Evolutionary conservation across 2,888 invertebrate species (phyloP), one percentile per base, ranked within the genome.

Genomic region (Fragum sueziense): DNA sequence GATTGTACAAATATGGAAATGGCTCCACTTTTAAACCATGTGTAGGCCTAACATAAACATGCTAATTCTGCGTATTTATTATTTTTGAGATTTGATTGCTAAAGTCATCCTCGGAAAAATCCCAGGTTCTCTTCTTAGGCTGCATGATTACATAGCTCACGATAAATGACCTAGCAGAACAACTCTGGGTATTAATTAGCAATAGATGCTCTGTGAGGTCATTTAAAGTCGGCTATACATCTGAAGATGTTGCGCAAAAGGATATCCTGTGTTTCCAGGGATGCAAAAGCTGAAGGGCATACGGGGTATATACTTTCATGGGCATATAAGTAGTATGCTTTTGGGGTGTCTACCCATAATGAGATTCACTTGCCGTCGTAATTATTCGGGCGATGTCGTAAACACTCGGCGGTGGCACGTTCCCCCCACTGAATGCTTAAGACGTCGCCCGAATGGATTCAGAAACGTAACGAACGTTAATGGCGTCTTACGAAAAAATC

Each of bases 1-100:
- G 65, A 65, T 17, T 34, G 20, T 7, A 27, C 41, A 20, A 25
- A 41, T n/a, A 65, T 41, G 65, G 65, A 65, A 4, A 65, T 65
- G 65, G 27, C 65, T 14, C 65, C 65, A 14, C 34, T 65, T 20
- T 22, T 65, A 25, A 65, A 37, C 17, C 37, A 65, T 65, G 22
- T 57, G 29, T 25, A 57, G 27, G 17, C 47, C n/a, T 17, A 47
- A 47, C n/a, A 3, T 20, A 47, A 17, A n/a, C n/a, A 20, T 6
- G 6, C 2, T 47, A 1, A 47, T 1, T 47, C 6, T 47, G 20
- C 20, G 2, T 47, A 1, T n/a, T 47, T 17, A 20, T 47, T 47
- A 1, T 1, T 3, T 3, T 20, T 47, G 6, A 47, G 47, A n/a
- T n/a, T 47, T 47, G 2, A 47, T 20, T 20, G 47, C 47, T 47